Base-by-base conservation (phyloP, 2,113 vertebrate genomes). In the Oryzias javanicus region DNA sequence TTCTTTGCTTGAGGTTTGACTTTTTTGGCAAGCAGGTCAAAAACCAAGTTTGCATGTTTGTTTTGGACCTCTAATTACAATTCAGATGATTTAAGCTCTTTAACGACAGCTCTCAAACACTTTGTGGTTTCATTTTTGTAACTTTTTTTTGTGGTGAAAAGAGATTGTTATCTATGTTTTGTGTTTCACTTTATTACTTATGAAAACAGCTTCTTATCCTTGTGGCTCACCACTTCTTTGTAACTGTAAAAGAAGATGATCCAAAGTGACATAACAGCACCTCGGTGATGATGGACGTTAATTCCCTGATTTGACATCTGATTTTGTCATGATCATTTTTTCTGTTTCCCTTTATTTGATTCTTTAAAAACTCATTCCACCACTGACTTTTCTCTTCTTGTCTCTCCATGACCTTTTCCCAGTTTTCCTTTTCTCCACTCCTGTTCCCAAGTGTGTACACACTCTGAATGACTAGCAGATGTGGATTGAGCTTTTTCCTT, bases 401-500 rank as follows among this genome's bases (percentile, higher is more conserved):
- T 60, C 64, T 62, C 29, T 4, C 5, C 70, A 56, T 77, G 71
- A 81, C 80, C 74, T 83, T 85, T 81, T 68, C 55, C 56, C 4
- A 54, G 45, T 64, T 76, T 71, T 44, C 42, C 51, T 72, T 62
- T 50, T 63, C 56, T 62, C 63, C 55, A 20, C 44, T 67, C 42
- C 50, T 55, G 46, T 48, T 52, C 41, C 2, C 42, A 48, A 42
- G 16, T 45, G n/a, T 52, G 22, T 40, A 18, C 42, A 49, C 35
- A 42, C 49, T 63, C 49, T 52, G 76, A 86, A 85, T 81, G 76
- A 79, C 66, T 78, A 76, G 54, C 81, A 73, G 79, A 88, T 87
- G 83, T 84, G 71, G 75, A 83, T 74, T 64, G 74, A 80, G 72
- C 62, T 61, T 81, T 87, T 80, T 87, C 74, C 78, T 78, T 76